Evolutionary conservation across 2,797 vertebrate species (phyloP).

Genomic region (Enteromius afrohamiltoni): DNA sequence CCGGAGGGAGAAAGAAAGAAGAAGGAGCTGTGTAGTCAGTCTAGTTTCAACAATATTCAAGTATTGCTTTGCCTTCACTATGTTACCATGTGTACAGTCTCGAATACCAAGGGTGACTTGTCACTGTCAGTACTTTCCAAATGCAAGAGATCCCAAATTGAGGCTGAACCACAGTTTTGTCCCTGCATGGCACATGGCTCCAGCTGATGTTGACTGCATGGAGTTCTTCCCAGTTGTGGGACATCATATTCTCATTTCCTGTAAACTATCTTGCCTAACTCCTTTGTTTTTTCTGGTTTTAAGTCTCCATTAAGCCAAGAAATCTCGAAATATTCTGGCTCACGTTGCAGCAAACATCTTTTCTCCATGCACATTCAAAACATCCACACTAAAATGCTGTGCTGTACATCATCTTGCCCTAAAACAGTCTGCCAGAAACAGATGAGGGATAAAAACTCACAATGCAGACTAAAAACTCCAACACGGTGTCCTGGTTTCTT

Average conservation of each 20-base stretch:
- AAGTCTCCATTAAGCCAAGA: background rate
- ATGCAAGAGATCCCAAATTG: constrained; percentile 25
- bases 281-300: constrained; percentile 18
- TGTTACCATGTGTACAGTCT: background rate
- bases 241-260: constrained; percentile 57
- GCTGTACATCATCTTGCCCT: background rate
- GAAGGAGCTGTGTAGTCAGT: constrained; percentile 48
- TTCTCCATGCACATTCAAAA: background rate
- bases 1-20: constrained; percentile 27
- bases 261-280: constrained; percentile 28
- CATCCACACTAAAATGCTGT: background rate
- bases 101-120: background rate
- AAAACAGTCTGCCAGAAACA: background rate
- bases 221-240: constrained; percentile 50
- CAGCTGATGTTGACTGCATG: constrained; percentile 35
- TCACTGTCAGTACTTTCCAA: background rate
- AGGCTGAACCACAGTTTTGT: constrained; percentile 42
- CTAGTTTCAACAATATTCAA: constrained; percentile 45
- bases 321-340: background rate
- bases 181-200: constrained; percentile 32
- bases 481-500: constrained; percentile 22
- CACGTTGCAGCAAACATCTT: background rate
- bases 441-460: constrained; percentile 1
- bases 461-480: constrained; percentile 16
- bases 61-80: constrained; percentile 53